A percentile compares a stretch with the other conserved stretches of the same genome.
Conservation (phyloP, 2,797 vertebrate genomes). For the Leptatherina wallacei region DNA sequence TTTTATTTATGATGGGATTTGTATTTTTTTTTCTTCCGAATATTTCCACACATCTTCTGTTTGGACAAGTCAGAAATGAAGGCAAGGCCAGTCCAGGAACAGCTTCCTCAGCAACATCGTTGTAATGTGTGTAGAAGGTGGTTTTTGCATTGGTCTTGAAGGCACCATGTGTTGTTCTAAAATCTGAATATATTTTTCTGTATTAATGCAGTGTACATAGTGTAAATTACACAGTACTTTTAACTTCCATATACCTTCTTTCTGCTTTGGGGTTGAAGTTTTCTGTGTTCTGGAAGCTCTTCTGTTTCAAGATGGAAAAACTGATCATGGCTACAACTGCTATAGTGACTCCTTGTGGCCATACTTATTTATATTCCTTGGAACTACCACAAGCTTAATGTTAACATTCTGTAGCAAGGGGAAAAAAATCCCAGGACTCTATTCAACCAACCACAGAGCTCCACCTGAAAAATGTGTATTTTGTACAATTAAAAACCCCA, state of each 20-base stretch:
- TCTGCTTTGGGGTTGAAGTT: not conserved
- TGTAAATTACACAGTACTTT: not conserved
- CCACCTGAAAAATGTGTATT: not conserved
- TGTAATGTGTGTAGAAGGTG: too few species aligned
- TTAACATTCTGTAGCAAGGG: not conserved
- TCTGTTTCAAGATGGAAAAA: not conserved
- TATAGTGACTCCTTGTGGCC: not conserved
- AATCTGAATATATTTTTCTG: not conserved
- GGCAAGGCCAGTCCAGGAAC: too few species aligned
- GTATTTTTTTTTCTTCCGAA: not conserved
- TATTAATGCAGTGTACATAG: not conserved
- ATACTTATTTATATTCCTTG: not conserved
- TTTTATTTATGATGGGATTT: too few species aligned
- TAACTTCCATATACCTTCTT: not conserved
- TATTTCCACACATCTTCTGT: not conserved
- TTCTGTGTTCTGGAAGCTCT: not conserved
- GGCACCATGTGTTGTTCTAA: not conserved
- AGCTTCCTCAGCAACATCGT: too few species aligned
- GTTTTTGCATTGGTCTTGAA: not conserved
- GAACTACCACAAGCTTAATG: not conserved
- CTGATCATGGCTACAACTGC: not conserved
- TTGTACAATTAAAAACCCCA: not conserved
- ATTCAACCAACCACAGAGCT: not conserved
- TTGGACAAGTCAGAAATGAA: not conserved
- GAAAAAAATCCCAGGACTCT: not conserved